A percentile compares a stretch with the other conserved stretches of the same genome.
phyloP scores from a whole-genome alignment of 2,113 vertebrate genomes.

The Calidris pugnax region DNA sequence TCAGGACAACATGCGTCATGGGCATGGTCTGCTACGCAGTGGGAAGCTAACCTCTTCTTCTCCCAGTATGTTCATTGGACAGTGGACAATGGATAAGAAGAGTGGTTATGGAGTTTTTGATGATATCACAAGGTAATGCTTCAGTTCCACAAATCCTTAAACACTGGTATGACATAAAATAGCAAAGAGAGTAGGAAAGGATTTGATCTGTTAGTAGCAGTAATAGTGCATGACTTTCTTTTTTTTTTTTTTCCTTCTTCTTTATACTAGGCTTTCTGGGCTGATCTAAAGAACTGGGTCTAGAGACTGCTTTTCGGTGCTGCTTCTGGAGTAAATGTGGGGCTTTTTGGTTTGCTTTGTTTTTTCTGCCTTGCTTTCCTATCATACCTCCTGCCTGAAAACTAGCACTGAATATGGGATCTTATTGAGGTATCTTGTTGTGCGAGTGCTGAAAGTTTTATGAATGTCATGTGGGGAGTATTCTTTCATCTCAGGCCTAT shows the following conservation, averaged over 20 bases:
- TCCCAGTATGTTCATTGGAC: slow-evolving; percentile 97
- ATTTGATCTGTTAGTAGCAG: not conserved
- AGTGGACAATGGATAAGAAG: slow-evolving; percentile 94
- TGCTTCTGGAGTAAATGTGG: not conserved
- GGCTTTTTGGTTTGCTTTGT: fast-evolving
- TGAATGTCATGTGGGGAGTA: not conserved
- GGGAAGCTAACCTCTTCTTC: slow-evolving; percentile 93
- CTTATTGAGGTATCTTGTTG: not conserved
- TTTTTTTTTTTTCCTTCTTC: too few species aligned
- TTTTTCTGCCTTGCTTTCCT: not conserved
- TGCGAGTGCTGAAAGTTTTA: not conserved
- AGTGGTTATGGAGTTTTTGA: slow-evolving; percentile 95
- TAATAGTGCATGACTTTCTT: not conserved
- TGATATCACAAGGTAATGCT: slow-evolving; percentile 91
- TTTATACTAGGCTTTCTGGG: not conserved
- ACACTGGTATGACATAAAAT: fast-evolving
- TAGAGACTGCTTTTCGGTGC: not conserved
- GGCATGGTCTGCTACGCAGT: slow-evolving; percentile 93
- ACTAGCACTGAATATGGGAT: not conserved
- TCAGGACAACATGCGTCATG: slow-evolving; percentile 92
- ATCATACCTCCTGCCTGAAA: not conserved
- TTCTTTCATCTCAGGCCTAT: not conserved
- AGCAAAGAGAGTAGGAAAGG: not conserved
- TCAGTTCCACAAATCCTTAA: not conserved
- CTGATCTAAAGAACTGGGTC: not conserved